Evolutionary conservation across 1,140 invertebrate species (phyloP).

Genomic region (Hyphantria cunea): DNA sequence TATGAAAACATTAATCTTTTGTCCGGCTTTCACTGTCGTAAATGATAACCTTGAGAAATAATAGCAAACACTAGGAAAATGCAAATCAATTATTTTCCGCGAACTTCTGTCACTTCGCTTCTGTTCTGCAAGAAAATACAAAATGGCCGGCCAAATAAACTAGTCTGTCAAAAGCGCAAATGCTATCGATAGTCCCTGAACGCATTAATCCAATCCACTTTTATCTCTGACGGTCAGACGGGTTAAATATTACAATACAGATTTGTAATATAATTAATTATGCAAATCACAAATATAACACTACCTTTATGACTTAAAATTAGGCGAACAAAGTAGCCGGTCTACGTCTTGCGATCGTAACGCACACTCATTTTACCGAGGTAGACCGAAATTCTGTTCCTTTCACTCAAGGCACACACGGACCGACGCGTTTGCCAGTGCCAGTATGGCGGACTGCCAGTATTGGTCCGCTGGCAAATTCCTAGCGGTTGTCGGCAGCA

Average conservation of each 20-base stretch:
- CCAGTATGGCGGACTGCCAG: conserved; percentile 66
- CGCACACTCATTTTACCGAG: conserved; percentile 39
- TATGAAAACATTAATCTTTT: background rate
- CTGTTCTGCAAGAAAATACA: conserved; percentile 55
- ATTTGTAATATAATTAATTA: conserved; percentile 43
- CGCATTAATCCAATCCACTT: conserved; percentile 7
- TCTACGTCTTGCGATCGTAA: conserved; percentile 51
- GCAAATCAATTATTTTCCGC: conserved; percentile 53
- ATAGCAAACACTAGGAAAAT: conserved; percentile 32
- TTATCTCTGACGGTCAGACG: conserved; percentile 3
- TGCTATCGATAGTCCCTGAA: conserved; percentile 7
- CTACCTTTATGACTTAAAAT: background rate
- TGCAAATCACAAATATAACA: conserved; percentile 44
- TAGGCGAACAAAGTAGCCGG: conserved; percentile 6
- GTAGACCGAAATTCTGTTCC: conserved; percentile 58
- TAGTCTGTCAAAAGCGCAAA: conserved; percentile 33
- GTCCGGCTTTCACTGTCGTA: conserved; percentile 31
- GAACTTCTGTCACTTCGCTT: conserved; percentile 49
- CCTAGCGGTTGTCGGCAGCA: conserved; percentile 46
- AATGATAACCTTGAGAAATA: conserved; percentile 33
- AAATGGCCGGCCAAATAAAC: conserved; percentile 73
- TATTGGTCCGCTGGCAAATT: conserved; percentile 68
- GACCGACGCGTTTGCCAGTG: conserved; percentile 64
- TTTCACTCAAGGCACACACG: conserved; percentile 56
- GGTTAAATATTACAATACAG: conserved; percentile 28